Evolutionary conservation across 2,113 vertebrate species (phyloP).

Genomic region (Typhlomys cinereus): DNA sequence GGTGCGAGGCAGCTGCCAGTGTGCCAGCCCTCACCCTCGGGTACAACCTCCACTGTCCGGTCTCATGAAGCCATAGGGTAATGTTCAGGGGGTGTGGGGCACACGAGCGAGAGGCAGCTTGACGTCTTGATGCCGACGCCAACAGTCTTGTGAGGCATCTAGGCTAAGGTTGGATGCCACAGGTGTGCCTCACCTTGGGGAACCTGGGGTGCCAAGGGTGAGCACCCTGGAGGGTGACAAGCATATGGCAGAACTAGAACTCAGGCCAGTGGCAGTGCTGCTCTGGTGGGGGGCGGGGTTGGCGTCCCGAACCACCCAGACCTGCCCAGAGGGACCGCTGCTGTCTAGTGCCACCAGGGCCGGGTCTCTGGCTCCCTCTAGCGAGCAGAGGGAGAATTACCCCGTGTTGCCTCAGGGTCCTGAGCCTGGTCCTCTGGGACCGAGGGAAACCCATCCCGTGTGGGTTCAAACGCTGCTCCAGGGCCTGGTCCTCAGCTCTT

Average conservation of each 20-base stretch:
- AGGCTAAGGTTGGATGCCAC: background rate
- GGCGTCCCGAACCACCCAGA: background rate
- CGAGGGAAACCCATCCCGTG: background rate
- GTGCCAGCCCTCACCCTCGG: background rate
- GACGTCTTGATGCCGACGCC: background rate
- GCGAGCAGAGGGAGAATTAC: background rate
- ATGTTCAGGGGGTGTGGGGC: too few relatives aligned
- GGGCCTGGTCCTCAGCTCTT: background rate
- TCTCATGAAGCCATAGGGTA: background rate
- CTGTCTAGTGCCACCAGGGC: too few relatives aligned
- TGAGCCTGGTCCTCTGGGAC: fast-evolving
- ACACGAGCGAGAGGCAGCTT: too few relatives aligned
- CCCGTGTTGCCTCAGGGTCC: background rate
- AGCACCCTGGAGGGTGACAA: background rate
- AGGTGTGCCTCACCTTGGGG: background rate
- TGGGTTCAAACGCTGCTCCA: background rate
- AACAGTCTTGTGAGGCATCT: background rate
- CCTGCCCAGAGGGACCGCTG: background rate
- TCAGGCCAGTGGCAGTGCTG: too few relatives aligned
- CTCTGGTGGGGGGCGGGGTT: too few relatives aligned
- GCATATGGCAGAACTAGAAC: background rate
- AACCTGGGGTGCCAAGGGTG: background rate
- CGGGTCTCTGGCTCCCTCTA: conserved; percentile 48
- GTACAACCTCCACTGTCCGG: background rate
- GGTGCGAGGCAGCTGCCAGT: background rate